Evolutionary conservation across 1,140 invertebrate species (phyloP), one percentile per base, ranked within the genome.

Genomic region (Hyphantria cunea): DNA sequence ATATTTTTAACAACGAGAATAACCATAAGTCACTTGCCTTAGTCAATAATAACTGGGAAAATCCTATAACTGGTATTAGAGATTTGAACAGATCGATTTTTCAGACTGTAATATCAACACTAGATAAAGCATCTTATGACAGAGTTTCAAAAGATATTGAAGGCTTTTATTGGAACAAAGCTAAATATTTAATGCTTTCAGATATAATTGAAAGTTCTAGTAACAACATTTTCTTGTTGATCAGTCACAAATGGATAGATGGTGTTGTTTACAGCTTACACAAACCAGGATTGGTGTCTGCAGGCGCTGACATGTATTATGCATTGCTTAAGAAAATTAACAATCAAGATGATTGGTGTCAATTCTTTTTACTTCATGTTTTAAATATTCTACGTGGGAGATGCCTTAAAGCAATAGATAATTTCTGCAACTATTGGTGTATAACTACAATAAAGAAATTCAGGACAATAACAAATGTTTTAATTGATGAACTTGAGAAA

Each of bases 11-110:
- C 60, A 62, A 49, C 14, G 56, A 72, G 11, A 78, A 81, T 58
- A 62, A 82, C 64, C 64, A 79, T 17, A 81, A 68, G 72, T 54
- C 91, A 12, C 58, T 90, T 0, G 82, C 83, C 71, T 69, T 89
- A 54, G 66, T 85, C n/a, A 91, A 84, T 63, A 79, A 91, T 56
- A 92, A 92, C 66, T 92, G 89, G 89, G 91, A 91, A 67, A 92
- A 89, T 74, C 84, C 88, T 15, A 80, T 91, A 6, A 80, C 84
- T 39, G 90, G 91, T 42, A 72, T 91, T 13, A 82, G 87, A 67
- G 85, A 90, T 71, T 66, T 88, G 32, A 90, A 88, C 56, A 84
- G 73, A 64, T 72, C 54, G 12, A 76, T 91, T 47, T 91, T 90
- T 58, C 67, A 82, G 62, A 72, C 64, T 11, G n/a, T 91, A 5